Base-by-base conservation (phyloP, 2,797 vertebrate genomes). In the Phoebastria nigripes region DNA sequence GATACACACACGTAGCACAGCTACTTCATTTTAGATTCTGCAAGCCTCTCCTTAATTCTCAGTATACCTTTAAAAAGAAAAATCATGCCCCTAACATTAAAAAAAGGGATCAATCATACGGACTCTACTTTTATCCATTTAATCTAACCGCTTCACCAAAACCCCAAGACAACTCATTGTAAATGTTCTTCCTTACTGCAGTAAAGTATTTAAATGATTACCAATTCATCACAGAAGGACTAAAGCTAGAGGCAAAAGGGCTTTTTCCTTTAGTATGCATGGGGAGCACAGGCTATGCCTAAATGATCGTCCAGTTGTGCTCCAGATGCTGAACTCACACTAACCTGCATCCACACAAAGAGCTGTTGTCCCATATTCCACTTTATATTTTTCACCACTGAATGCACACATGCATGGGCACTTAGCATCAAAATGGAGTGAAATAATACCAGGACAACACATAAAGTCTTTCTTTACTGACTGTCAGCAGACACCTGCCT, bases 401-500 rank as follows among this genome's bases (percentile, higher is more conserved):
- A 90, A 66, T 70, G 78, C 74, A 94, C 83, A 82, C 18, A 24
- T 15, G 37, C 37, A 80, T 9, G 6, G 33, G 76, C 52, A 82
- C 55, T 93, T 82, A 73, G 41, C 73, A 92, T 83, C 42, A 85
- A 87, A 89, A 83, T 1, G 0, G 69, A 89, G 22, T 51, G 59
- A 92, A 94, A 66, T 41, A 93, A 90, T 41, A 77, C 42, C 67
- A 90, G 39, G 82, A 59, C 59, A 96, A 89, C 65, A 82, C 9
- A 82, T 2, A 21, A 85, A 94, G 73, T 65, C 39, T 62, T 44
- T 67, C 66, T 77, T 89, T 66, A 65, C 19, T 41, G 44, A 62
- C 49, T 67, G 46, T 78, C 70, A 84, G 70, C 71, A 92, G 74
- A 92, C 78, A 96, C 86, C 74, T 94, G 90, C 39, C 83, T 77